These are phyloP conservation scores for Vidua macroura DNA, from an alignment of 2,113 vertebrate genomes.

Conservation along the genomic window DNA sequence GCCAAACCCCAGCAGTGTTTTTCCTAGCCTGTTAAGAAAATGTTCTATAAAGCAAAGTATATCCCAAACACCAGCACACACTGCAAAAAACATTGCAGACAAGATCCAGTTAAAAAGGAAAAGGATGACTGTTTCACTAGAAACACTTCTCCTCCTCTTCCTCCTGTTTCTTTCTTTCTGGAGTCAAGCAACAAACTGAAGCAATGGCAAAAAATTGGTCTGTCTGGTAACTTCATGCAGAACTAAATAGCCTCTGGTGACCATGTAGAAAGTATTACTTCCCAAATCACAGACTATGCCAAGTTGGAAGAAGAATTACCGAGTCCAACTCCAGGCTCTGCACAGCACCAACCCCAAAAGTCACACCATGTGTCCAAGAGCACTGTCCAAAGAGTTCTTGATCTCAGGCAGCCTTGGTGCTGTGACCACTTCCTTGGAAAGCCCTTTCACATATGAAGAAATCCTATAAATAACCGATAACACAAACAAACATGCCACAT, in stretches of 20 bases:
- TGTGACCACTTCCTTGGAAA: background rate
- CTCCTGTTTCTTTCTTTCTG: background rate
- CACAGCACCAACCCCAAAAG: background rate
- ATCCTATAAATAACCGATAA: constrained; percentile 8
- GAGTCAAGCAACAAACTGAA: background rate
- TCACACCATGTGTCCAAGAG: background rate
- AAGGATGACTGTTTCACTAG: background rate
- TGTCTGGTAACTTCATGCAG: background rate
- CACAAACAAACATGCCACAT: background rate
- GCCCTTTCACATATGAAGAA: background rate
- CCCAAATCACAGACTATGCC: background rate
- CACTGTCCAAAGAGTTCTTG: background rate
- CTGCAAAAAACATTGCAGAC: background rate
- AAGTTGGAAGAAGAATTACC: background rate
- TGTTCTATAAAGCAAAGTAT: background rate
- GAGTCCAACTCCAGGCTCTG: background rate
- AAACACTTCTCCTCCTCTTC: background rate
- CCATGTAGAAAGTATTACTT: background rate
- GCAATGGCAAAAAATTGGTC: background rate
- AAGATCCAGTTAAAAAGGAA: background rate
- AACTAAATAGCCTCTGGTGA: background rate
- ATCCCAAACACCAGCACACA: background rate
- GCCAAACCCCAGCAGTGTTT: background rate
- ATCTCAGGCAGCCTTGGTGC: background rate
- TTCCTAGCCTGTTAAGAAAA: background rate